Percentiles rank a stretch among this genome's conserved stretches.
Conservation (phyloP, 2,888 invertebrate species). For the Catocala fraxini region DNA sequence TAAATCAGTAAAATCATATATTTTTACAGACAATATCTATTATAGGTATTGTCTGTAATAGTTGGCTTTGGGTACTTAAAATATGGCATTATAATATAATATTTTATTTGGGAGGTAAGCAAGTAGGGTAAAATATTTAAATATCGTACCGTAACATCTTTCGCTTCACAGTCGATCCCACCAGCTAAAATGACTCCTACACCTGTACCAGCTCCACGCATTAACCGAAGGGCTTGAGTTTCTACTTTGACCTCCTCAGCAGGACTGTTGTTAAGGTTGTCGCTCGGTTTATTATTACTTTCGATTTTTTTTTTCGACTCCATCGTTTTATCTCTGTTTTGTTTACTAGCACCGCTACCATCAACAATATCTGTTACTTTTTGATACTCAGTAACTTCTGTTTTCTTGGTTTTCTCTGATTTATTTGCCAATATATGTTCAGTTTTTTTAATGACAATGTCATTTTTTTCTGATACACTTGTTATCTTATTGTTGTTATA, state of each 20-base stretch:
- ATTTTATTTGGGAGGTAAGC: too few relatives aligned
- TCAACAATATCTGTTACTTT: slow-evolving; percentile 42
- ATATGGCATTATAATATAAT: too few relatives aligned
- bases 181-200: slow-evolving; percentile 96
- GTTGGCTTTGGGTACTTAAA: too few relatives aligned
- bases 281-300: slow-evolving; percentile 44
- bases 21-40: too few relatives aligned
- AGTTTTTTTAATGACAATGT: slow-evolving; percentile 47
- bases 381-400: slow-evolving; percentile 48
- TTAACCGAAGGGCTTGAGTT: slow-evolving; percentile 71
- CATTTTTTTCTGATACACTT: slow-evolving; percentile 54
- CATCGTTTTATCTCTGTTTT: slow-evolving; percentile 49
- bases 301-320: slow-evolving; percentile 44
- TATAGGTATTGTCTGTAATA: too few relatives aligned
- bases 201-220: slow-evolving; percentile 86
- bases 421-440: slow-evolving; percentile 47
- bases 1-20: too few relatives aligned
- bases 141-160: slow-evolving; percentile 93
- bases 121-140: slow-evolving; percentile 6
- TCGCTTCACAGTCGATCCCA: slow-evolving; percentile 96
- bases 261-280: slow-evolving; percentile 55
- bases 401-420: slow-evolving; percentile 53
- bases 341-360: slow-evolving; percentile 20
- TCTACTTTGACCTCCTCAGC: slow-evolving; percentile 57
- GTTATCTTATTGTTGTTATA: slow-evolving; percentile 54